Base-by-base conservation (phyloP, 92 coral and sea anemone species). In the Bergia sp. region DNA sequence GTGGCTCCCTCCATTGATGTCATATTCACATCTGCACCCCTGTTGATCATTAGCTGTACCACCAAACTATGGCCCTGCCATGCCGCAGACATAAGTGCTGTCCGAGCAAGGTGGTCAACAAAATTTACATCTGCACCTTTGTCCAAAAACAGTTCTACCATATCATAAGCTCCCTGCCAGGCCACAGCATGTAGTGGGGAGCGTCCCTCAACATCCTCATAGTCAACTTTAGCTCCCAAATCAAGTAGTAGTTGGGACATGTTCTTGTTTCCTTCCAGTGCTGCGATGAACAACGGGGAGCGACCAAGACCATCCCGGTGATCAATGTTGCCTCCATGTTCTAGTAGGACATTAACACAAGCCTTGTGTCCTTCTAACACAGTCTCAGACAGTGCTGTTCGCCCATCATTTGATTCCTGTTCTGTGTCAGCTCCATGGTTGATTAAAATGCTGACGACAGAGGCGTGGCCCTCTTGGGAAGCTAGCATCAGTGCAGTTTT, bases 61-160 rank as follows among this genome's bases (percentile, higher is more conserved):
- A 92, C 93, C 66, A 96, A 91, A 38, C 91, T 91, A 81, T 97
- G 99, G 7, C 99, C 99, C 74, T 94, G 96, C 99, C 99, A 97
- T 40, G 99, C 97, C n/a, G 98, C 99, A 29, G 99, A 96, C 99
- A 97, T 97, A 23, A 97, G 88, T 45, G 98, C 97, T 77, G 99
- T 96, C 50, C 98, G 98, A 11, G 97, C 97, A 87, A 91, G 91
- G 8, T 81, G 82, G 76, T 96, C 98, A 7, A 89, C 85, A 29
- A 92, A 94, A 91, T 97, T 94, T 0, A 97, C 94, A 83, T 84
- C 93, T 69, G 98, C 99, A 77, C 96, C 95, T 82, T 91, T 92
- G 78, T 97, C 94, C 4, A 94, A 91, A 29, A 97, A 94, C 44
- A 91, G 89, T 65, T 95, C 96, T 53, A 92, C 94, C 66, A 97